Evolutionary conservation across 1,140 invertebrate species (phyloP).

Genomic region (Hormaphis cornu): DNA sequence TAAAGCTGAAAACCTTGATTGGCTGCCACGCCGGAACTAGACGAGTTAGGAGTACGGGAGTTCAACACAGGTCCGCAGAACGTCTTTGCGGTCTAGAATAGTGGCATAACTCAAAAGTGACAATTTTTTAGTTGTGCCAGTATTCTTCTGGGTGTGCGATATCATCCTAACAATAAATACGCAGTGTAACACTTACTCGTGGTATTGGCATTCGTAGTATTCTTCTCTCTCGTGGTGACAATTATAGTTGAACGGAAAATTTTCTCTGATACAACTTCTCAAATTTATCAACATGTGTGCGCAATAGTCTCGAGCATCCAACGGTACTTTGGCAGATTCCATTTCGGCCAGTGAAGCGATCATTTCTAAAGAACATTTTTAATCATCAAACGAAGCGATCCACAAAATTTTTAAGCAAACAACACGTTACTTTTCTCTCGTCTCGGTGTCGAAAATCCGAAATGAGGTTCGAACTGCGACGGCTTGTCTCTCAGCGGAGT

Average conservation of each 20-base stretch:
- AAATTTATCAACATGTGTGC: constrained; percentile 17
- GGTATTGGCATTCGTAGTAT: constrained; percentile 26
- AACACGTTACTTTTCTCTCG: constrained; percentile 24
- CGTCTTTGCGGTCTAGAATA: too few species aligned
- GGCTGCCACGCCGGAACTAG: too few species aligned
- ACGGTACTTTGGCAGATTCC: constrained; percentile 15
- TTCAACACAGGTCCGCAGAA: too few species aligned
- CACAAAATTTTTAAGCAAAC: not conserved
- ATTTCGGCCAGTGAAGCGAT: constrained; percentile 12
- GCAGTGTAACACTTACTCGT: not conserved
- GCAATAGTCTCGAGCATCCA: constrained; percentile 17
- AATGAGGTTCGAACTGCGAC: constrained; percentile 22
- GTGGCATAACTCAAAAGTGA: too few species aligned
- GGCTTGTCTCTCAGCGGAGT: constrained; percentile 5
- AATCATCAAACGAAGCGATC: too few species aligned
- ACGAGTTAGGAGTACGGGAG: too few species aligned
- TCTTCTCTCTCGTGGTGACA: constrained; percentile 24
- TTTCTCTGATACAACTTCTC: constrained; percentile 18
- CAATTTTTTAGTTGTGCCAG: too few species aligned
- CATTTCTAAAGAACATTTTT: constrained; percentile 1
- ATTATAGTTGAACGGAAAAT: not conserved
- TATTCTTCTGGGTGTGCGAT: too few species aligned
- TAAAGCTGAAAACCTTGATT: too few species aligned
- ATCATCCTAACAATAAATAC: too few species aligned
- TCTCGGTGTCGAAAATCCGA: constrained; percentile 7